These are phyloP conservation scores for Miltochrista miniata DNA, from an alignment of 2,888 invertebrate species.

Conservation along the genomic window DNA sequence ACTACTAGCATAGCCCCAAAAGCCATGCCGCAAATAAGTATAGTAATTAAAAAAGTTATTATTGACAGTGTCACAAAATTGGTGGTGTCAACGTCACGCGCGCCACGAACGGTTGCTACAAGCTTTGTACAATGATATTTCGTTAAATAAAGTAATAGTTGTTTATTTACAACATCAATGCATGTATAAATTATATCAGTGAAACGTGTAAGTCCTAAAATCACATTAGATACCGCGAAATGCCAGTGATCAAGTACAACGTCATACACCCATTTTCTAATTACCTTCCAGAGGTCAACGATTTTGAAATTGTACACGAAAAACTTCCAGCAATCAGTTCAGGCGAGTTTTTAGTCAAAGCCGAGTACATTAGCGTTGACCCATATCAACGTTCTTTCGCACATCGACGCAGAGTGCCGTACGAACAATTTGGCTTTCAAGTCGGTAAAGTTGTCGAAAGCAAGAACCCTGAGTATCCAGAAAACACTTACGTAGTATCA, in stretches of 20 bases:
- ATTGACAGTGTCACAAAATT: no score
- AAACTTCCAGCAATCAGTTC: conserved; percentile 53
- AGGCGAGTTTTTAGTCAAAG: conserved; percentile 83
- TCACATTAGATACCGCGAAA: conserved; percentile 6
- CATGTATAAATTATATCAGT: not conserved
- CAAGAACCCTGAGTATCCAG: conserved; percentile 82
- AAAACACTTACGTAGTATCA: conserved; percentile 82
- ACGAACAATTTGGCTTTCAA: conserved; percentile 54
- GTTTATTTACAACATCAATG: not conserved
- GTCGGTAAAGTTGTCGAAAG: conserved; percentile 84
- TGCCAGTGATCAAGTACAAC: conserved; percentile 38
- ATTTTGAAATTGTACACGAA: conserved; percentile 68
- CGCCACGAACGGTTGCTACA: conserved; percentile 6
- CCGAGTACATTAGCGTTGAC: conserved; percentile 85
- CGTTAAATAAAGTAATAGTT: no score
- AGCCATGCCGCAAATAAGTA: no score
- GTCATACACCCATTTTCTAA: conserved; percentile 54
- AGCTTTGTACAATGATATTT: not conserved
- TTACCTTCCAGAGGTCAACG: conserved; percentile 52
- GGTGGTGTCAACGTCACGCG: conserved; percentile 9
- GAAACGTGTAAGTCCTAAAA: not conserved
- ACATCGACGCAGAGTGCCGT: conserved; percentile 34
- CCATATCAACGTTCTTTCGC: conserved; percentile 84
- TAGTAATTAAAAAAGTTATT: no score
- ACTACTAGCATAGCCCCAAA: no score